phyloP scores from a whole-genome alignment of 2,888 invertebrate species.

The Pristionchus entomophagus region DNA sequence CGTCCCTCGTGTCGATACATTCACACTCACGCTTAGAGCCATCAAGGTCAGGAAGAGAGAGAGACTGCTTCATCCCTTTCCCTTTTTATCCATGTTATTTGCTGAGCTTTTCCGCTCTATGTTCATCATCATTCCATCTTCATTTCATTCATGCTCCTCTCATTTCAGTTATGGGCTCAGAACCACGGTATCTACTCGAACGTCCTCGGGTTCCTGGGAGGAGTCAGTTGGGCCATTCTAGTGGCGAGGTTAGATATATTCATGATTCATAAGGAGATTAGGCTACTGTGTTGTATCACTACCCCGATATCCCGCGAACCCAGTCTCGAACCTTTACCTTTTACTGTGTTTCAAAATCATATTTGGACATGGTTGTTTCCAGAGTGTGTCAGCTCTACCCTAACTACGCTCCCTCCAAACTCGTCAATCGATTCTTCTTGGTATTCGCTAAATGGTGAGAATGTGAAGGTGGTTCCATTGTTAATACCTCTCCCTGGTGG shows the following conservation, averaged over 20 bases:
- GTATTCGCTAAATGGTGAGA: constrained; percentile 94
- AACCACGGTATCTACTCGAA: constrained; percentile 91
- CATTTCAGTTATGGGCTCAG: constrained; percentile 57
- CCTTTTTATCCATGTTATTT: no score
- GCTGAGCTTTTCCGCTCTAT: no score
- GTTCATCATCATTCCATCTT: no score
- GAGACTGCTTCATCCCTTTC: no score
- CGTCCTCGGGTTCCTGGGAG: constrained; percentile 90
- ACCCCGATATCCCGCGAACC: no score
- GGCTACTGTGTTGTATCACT: no score
- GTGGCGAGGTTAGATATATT: constrained; percentile 83
- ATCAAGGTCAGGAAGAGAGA: constrained; percentile 97
- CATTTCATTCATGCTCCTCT: no score
- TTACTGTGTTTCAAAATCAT: background rate
- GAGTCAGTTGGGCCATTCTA: constrained; percentile 99
- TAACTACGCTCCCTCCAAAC: constrained; percentile 92
- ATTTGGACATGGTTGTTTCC: background rate
- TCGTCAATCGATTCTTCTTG: constrained; percentile 97
- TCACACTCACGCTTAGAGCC: constrained; percentile 91
- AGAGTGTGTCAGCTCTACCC: constrained; percentile 98
- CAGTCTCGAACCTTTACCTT: no score
- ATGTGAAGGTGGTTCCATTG: background rate
- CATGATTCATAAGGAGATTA: background rate
- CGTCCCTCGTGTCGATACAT: constrained; percentile 94
- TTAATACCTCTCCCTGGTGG: constrained; percentile 37